Evolutionary conservation across 2,113 vertebrate species (phyloP).

Genomic region (Corydoras maculifer): DNA sequence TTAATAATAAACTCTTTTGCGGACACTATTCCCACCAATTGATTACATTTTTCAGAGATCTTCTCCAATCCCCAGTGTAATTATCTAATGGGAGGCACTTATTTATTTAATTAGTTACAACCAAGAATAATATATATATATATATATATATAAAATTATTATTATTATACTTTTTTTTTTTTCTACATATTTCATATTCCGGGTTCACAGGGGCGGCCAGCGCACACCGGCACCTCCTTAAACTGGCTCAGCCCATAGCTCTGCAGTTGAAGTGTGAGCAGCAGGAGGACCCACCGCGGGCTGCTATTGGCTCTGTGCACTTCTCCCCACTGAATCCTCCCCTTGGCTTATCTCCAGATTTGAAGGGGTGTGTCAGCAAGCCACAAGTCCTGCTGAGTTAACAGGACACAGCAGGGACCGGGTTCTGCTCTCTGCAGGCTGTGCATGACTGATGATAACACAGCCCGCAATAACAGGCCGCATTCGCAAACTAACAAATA

Average conservation of each 20-base stretch:
- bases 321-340: slow-evolving; percentile 42
- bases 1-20: no score
- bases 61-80: no score
- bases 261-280: slow-evolving; percentile 55
- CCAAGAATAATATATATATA: no score
- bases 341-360: slow-evolving; percentile 33
- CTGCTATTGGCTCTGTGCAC: slow-evolving; percentile 41
- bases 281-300: slow-evolving; percentile 43
- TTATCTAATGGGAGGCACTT: no score
- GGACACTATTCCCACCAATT: no score
- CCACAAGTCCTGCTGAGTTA: slow-evolving; percentile 22
- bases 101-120: no score
- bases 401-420: slow-evolving; percentile 1
- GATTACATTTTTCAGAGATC: no score
- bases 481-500: slow-evolving; percentile 4
- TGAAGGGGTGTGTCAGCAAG: slow-evolving; percentile 41
- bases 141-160: no score
- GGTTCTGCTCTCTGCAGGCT: background rate
- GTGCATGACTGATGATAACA: background rate
- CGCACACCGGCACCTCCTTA: slow-evolving; percentile 55
- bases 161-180: no score
- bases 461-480: slow-evolving; percentile 7
- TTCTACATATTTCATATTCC: no score
- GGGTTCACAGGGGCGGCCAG: background rate
- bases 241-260: slow-evolving; percentile 37